These are phyloP conservation scores for Eucera pruinosa DNA, from an alignment of 2,888 invertebrate genomes.

Conservation along the genomic window DNA sequence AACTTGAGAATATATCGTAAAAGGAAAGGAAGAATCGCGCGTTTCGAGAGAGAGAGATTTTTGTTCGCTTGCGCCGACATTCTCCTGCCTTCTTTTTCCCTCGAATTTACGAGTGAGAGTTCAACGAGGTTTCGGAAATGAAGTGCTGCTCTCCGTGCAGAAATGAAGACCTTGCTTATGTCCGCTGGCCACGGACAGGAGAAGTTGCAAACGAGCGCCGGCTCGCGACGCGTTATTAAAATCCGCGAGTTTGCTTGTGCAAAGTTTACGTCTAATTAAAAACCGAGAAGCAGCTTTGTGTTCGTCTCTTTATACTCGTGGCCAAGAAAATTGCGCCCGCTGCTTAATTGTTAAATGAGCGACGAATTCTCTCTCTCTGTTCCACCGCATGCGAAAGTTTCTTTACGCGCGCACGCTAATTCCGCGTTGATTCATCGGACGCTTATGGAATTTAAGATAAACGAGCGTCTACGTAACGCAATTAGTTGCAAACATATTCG, in stretches of 20 bases:
- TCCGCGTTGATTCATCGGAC: neutral
- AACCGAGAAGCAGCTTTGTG: conserved; percentile 1
- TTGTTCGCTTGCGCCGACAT: neutral
- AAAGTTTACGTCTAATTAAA: conserved; percentile 49
- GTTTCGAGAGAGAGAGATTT: conserved; percentile 17
- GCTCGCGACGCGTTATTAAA: conserved; percentile 36
- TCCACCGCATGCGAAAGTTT: neutral
- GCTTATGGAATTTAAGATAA: no score
- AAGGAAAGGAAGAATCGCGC: neutral
- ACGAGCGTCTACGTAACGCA: no score
- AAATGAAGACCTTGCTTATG: neutral
- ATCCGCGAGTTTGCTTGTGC: conserved; percentile 18
- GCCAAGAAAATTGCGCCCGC: conserved; percentile 21
- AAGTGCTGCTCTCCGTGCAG: conserved; percentile 4
- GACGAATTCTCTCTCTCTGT: conserved; percentile 27
- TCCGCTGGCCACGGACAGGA: neutral
- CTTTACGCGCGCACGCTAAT: neutral
- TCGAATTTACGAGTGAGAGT: conserved; percentile 18
- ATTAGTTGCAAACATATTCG: no score
- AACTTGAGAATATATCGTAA: neutral
- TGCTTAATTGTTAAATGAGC: conserved; percentile 38
- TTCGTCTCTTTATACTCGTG: neutral
- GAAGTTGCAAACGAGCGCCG: neutral
- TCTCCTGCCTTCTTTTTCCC: neutral
- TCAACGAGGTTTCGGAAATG: conserved; percentile 15